These are phyloP conservation scores for Stenotaenia linearis DNA, from an alignment of 2,888 invertebrate species.

Conservation along the genomic window DNA sequence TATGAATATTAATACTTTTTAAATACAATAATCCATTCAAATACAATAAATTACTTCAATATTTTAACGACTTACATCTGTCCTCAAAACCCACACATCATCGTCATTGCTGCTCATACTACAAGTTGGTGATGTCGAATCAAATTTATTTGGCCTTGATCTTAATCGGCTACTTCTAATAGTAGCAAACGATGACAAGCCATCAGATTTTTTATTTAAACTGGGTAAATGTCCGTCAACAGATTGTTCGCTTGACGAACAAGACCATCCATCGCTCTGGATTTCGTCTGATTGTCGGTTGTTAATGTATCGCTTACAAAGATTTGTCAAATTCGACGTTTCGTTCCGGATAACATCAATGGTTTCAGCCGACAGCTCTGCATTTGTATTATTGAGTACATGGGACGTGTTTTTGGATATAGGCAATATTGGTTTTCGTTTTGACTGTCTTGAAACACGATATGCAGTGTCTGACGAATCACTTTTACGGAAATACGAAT, in stretches of 20 bases:
- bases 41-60: neutral
- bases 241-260: slow-evolving; percentile 30
- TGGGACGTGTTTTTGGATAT: slow-evolving; percentile 30
- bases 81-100: slow-evolving; percentile 28
- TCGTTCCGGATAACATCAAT: slow-evolving; percentile 20
- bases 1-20: too few species aligned
- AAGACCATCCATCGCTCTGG: slow-evolving; percentile 20
- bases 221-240: neutral
- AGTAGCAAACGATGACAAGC: neutral
- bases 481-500: neutral
- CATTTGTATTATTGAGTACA: slow-evolving; percentile 30
- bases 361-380: slow-evolving; percentile 24
- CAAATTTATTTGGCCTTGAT: neutral
- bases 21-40: too few species aligned
- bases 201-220: neutral
- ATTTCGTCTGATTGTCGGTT: neutral
- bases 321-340: neutral
- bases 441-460: neutral
- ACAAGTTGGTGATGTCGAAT: neutral
- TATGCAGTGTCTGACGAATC: neutral
- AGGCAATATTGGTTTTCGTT: slow-evolving; percentile 23
- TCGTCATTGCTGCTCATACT: slow-evolving; percentile 24
- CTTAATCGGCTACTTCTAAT: slow-evolving; percentile 3
- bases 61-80: neutral
- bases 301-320: neutral